Evolutionary conservation across 2,113 vertebrate genomes (phyloP), one percentile per base, ranked within the genome.

Genomic region (Syrmaticus mikado): DNA sequence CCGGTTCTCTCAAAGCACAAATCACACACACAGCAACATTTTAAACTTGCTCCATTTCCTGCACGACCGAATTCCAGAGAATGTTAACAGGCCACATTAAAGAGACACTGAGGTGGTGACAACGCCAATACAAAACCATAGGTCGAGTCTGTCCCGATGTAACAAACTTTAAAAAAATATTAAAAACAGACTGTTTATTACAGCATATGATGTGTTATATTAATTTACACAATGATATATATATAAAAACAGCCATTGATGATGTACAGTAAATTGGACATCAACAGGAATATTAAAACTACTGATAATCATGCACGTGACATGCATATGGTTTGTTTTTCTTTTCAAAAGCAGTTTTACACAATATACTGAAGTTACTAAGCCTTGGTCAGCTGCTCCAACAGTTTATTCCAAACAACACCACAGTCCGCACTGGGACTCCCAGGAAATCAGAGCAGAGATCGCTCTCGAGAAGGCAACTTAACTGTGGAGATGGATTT

Each of bases 211-310:
- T 96, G 96, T 94, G 97, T 98, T 98, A 98, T 98, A 98, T 98
- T 98, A 98, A 98, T 98, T 98, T 98, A 98, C 97, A 98, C 97
- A 97, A 97, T 96, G 97, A 97, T 96, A 98, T 98, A 97, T 98
- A 98, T 98, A 98, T 97, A 98, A 98, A 98, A 98, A 97, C 97
- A 97, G 94, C 94, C 93, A 93, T 96, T 98, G 98, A 96, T 97
- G 97, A 98, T 97, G 97, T 98, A 98, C 97, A 98, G 96, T 95
- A 97, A 97, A 92, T 97, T 96, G 96, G 97, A 97, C 97, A 98
- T 95, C 95, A 97, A 98, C 70, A 92, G 75, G 94, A 97, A 97
- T 98, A 98, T 97, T 97, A 97, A 97, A 98, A 98, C 97, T 94
- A 96, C 89, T 94, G 97, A 97, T 97, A 97, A 88, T 97, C 97